Evolutionary conservation across 2,888 invertebrate species (phyloP).

Genomic region (Archips crataeganus): DNA sequence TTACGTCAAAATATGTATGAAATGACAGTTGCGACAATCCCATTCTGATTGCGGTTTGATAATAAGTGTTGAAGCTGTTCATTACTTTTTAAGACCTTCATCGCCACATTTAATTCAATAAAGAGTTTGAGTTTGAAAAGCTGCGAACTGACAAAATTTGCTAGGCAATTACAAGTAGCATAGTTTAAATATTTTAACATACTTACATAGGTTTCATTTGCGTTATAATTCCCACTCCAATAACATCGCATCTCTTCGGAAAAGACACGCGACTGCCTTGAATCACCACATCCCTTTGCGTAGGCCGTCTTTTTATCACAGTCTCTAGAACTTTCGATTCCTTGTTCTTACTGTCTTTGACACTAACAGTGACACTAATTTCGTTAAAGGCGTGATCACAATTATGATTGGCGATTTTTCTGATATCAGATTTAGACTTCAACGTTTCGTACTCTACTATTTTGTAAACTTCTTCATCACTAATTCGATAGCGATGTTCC

Average conservation of each 20-base stretch:
- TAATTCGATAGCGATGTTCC: conserved; percentile 54
- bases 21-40: too few species aligned
- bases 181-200: not conserved
- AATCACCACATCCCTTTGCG: conserved; percentile 59
- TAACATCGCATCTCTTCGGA: conserved; percentile 63
- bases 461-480: conserved; percentile 73
- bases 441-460: conserved; percentile 72
- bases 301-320: conserved; percentile 51
- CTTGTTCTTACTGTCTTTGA: conserved; percentile 52
- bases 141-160: too few species aligned
- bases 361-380: conserved; percentile 56
- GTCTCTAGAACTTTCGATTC: conserved; percentile 56
- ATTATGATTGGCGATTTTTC: conserved; percentile 46
- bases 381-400: conserved; percentile 53
- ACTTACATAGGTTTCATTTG: conserved; percentile 70
- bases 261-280: conserved; percentile 63
- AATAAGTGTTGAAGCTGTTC: too few species aligned
- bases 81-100: too few species aligned
- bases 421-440: conserved; percentile 52
- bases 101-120: too few species aligned
- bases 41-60: too few species aligned
- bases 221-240: conserved; percentile 69
- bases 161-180: not conserved
- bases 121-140: too few species aligned
- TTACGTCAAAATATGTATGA: too few species aligned